Evolutionary conservation across 2,113 vertebrate genomes (phyloP).

Genomic region (Rhipidura dahli): DNA sequence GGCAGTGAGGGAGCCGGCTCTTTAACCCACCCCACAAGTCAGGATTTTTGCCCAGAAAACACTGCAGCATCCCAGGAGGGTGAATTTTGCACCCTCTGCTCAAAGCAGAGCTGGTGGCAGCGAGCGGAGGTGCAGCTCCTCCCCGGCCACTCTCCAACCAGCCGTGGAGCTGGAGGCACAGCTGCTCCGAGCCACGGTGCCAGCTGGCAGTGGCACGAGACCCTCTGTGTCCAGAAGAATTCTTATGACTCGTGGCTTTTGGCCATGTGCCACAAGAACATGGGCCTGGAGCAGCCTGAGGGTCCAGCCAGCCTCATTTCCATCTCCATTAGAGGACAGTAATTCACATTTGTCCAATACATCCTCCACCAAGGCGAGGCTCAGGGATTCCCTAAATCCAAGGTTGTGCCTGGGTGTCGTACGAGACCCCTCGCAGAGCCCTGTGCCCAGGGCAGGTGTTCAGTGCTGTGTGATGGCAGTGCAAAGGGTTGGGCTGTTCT

Average conservation of each 20-base stretch:
- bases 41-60: not conserved
- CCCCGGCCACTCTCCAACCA: not conserved
- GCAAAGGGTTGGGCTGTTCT: accelerated
- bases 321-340: not conserved
- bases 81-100: not conserved
- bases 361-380: not conserved
- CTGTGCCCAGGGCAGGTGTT: accelerated
- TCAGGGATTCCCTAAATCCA: not conserved
- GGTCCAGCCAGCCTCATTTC: not conserved
- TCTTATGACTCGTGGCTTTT: not conserved
- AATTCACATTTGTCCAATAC: not conserved
- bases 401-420: not conserved
- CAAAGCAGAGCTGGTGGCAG: not conserved
- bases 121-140: not conserved
- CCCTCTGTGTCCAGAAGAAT: not conserved
- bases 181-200: not conserved
- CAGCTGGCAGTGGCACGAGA: not conserved
- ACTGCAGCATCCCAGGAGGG: not conserved
- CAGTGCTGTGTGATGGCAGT: not conserved
- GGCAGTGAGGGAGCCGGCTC: not conserved
- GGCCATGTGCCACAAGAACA: not conserved
- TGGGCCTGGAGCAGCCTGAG: not conserved
- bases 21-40: not conserved
- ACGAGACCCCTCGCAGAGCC: accelerated
- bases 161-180: not conserved